Evolutionary conservation across 2,888 invertebrate genomes (phyloP).

Genomic region (Phlogophora meticulosa): DNA sequence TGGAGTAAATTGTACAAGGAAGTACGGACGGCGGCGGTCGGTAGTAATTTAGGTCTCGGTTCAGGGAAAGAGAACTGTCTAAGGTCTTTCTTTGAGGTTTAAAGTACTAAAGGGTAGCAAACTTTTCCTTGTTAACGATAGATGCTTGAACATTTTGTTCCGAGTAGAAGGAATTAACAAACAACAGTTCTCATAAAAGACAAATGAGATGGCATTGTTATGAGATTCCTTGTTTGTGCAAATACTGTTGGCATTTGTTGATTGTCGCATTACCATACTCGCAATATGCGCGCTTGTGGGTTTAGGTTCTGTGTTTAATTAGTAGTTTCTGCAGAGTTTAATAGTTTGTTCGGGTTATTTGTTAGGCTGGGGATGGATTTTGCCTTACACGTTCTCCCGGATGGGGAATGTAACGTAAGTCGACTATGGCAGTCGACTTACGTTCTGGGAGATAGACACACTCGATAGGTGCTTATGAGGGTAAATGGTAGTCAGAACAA

Average conservation of each 20-base stretch:
- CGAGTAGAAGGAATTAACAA: constrained; percentile 29
- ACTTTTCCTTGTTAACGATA: constrained; percentile 7
- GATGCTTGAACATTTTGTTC: constrained; percentile 9
- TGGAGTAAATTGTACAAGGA: neutral
- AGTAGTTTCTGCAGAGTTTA: constrained; percentile 27
- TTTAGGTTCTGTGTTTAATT: constrained; percentile 13
- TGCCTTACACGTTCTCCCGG: neutral
- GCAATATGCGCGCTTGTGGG: constrained; percentile 5
- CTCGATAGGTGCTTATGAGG: too few relatives aligned
- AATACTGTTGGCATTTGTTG: constrained; percentile 35
- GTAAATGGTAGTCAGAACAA: too few relatives aligned
- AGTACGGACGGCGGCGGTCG: neutral
- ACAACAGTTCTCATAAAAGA: constrained; percentile 32
- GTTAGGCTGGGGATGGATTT: neutral
- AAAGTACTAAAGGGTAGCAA: constrained; percentile 12
- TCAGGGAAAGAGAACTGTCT: neutral
- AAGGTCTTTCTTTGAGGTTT: constrained; percentile 13
- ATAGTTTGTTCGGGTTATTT: constrained; percentile 12
- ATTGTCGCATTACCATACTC: constrained; percentile 24
- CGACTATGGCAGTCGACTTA: too few relatives aligned
- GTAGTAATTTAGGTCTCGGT: constrained; percentile 17
- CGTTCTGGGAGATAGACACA: too few relatives aligned
- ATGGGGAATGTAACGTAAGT: too few relatives aligned
- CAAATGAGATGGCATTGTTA: constrained; percentile 36
- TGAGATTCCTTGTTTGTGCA: constrained; percentile 30